A percentile compares a stretch with the other conserved stretches of the same genome.
phyloP scores from a whole-genome alignment of 2,888 invertebrate genomes.

The Troides aeacus region DNA sequence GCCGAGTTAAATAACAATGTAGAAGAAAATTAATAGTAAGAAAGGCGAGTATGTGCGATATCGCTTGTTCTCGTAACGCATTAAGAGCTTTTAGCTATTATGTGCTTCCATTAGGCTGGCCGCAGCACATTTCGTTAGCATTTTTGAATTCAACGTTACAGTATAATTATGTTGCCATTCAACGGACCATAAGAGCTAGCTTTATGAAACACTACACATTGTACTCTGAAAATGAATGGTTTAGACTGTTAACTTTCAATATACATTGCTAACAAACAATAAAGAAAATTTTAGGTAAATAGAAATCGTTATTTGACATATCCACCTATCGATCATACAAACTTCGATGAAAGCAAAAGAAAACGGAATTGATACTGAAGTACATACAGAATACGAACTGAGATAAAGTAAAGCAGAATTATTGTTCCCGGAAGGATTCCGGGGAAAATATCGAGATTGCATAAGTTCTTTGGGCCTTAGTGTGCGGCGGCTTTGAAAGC shows the following conservation, averaged over 20 bases:
- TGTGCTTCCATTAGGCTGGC: slow-evolving; percentile 72
- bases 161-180: slow-evolving; percentile 20
- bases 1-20: not conserved
- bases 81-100: slow-evolving; percentile 79
- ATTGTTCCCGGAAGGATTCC: slow-evolving; percentile 12
- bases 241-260: not conserved
- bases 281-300: not conserved
- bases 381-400: not conserved
- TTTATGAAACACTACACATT: not conserved
- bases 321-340: not conserved
- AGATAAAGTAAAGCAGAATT: slow-evolving; percentile 8
- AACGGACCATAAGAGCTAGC: not conserved
- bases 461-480: slow-evolving; percentile 44
- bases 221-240: not conserved
- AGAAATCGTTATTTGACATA: not conserved
- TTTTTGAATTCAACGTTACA: slow-evolving; percentile 50
- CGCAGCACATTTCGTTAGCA: slow-evolving; percentile 63
- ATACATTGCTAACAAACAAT: not conserved
- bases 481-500: slow-evolving; percentile 41
- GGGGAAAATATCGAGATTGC: slow-evolving; percentile 32
- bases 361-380: slow-evolving; percentile 1
- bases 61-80: slow-evolving; percentile 77
- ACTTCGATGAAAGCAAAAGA: not conserved
- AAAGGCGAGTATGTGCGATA: slow-evolving; percentile 62
- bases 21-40: not conserved